Conservation (phyloP, 2,888 invertebrate genomes). For the Volucella zonaria region DNA sequence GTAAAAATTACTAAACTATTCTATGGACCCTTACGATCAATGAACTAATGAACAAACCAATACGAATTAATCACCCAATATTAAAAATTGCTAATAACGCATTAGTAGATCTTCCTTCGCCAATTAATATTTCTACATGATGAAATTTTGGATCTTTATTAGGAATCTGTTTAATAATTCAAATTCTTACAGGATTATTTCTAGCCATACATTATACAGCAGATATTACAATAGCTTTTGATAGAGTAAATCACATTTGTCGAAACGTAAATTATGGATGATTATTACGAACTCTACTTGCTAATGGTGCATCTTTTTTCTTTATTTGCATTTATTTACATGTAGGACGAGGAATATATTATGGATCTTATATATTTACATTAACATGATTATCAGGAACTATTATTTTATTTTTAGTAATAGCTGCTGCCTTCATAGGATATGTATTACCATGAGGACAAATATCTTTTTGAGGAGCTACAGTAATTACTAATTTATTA, state of each 20-base stretch:
- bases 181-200: slow-evolving; percentile 88
- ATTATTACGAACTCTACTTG: slow-evolving; percentile 86
- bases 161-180: slow-evolving; percentile 86
- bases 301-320: slow-evolving; percentile 89
- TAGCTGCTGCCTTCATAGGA: slow-evolving; percentile 90
- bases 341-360: no score
- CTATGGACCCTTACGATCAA: slow-evolving; percentile 84
- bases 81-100: slow-evolving; percentile 85
- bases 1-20: slow-evolving; percentile 85
- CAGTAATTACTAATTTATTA: slow-evolving; percentile 81
- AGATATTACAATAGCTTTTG: slow-evolving; percentile 86
- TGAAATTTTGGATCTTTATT: slow-evolving; percentile 89
- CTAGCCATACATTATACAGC: slow-evolving; percentile 88
- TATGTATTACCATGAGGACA: slow-evolving; percentile 91
- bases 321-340: slow-evolving; percentile 86
- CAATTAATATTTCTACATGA: slow-evolving; percentile 86
- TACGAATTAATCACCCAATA: slow-evolving; percentile 83
- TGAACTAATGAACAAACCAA: slow-evolving; percentile 83
- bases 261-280: slow-evolving; percentile 89
- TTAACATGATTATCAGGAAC: slow-evolving; percentile 87
- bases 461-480: slow-evolving; percentile 90
- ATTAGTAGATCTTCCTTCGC: slow-evolving; percentile 85
- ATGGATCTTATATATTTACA: slow-evolving; percentile 82
- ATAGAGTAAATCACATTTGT: slow-evolving; percentile 87
- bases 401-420: slow-evolving; percentile 86